Evolutionary conservation across 2,113 vertebrate genomes (phyloP).

Genomic region (Odocoileus virginianus): DNA sequence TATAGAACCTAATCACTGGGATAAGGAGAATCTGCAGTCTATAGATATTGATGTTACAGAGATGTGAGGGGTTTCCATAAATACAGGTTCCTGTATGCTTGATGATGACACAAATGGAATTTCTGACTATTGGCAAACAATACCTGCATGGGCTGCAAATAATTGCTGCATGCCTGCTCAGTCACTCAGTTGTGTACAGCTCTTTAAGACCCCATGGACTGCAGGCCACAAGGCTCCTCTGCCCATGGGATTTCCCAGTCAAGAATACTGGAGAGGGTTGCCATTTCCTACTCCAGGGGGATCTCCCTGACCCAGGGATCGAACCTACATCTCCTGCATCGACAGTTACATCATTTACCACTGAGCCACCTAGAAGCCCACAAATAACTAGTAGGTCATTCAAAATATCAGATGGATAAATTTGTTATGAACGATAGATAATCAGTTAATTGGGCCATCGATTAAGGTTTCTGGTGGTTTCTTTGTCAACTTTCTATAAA

Average conservation of each 20-base stretch:
- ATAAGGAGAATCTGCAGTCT: not conserved
- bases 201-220: not conserved
- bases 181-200: not conserved
- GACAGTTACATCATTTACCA: not conserved
- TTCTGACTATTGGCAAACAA: conserved; percentile 8
- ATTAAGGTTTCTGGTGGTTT: conserved; percentile 61
- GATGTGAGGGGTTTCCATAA: conserved; percentile 47
- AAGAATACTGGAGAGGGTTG: not conserved
- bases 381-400: not conserved
- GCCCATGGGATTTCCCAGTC: not conserved
- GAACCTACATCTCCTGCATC: not conserved
- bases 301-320: not conserved
- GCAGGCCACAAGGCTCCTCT: not conserved
- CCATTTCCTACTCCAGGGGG: not conserved
- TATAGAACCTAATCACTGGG: not conserved
- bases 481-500: conserved; percentile 62
- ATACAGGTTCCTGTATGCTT: conserved; percentile 62
- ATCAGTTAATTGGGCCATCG: conserved; percentile 66
- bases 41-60: not conserved
- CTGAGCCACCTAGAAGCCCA: not conserved
- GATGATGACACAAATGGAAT: conserved; percentile 59
- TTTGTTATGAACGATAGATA: conserved; percentile 73
- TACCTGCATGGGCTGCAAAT: conserved; percentile 47
- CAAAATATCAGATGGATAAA: conserved; percentile 71
- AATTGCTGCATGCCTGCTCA: not conserved